Evolutionary conservation across 1,140 invertebrate genomes (phyloP), one percentile per base, ranked within the genome.

Genomic region (Steinernema feltiae): DNA sequence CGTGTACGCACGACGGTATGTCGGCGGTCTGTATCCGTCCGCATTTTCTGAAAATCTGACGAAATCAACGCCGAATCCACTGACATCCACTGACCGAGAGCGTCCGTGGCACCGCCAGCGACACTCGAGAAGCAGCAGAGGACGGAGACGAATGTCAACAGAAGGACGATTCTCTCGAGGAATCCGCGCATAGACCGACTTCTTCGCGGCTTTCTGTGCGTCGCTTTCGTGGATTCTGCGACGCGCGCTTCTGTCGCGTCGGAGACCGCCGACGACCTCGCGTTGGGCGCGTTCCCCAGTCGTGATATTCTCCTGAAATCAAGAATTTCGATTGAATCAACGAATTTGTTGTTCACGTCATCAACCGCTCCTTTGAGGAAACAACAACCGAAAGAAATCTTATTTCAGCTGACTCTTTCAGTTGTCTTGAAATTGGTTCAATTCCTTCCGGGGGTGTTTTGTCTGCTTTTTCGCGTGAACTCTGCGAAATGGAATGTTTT

Each of bases 1-100:
- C 21, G 85, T 85, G 73, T 78, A 85, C 24, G 79, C 53, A 21
- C 53, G 53, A 3, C 53, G 53, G 24, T 17, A 63, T 7, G 53
- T 15, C 53, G 53, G 24, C 53, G 53, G 2, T 27, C 12, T 63
- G 24, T 63, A 63, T 21, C 53, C 53, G 53, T 21, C 24, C 24
- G 7, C 53, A 3, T 7, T 15, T 7, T 63, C 53, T 63, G 53
- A 63, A 63, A 63, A 27, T 15, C 15, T 15, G 53, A 15, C 24
- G 7, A 7, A 7, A 41, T 63, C 15, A 63, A 63, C 7, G 41
- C n/a, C n/a, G 7, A 7, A n/a, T 7, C 41, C 7, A 46, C 41
- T 12, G 41, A 46, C n/a, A n/a, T n/a, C n/a, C n/a, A n/a, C n/a
- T n/a, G n/a, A n/a, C n/a, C n/a, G n/a, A 3, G 24, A 21, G 53